These are phyloP conservation scores for Sthenelais limicola DNA, from an alignment of 2,888 invertebrate species.

Conservation along the genomic window DNA sequence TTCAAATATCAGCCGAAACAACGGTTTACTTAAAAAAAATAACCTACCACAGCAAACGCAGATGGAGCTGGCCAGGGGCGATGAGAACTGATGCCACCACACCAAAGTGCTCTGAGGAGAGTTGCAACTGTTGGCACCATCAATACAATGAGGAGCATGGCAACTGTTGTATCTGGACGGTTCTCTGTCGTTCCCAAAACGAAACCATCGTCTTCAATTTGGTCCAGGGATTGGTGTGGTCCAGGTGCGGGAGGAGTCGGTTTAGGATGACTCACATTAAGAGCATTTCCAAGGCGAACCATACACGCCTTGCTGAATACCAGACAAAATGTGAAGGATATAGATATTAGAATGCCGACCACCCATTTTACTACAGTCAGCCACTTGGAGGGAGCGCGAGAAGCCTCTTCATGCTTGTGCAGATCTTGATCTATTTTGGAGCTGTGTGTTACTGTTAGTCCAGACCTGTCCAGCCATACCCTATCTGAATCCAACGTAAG, in stretches of 20 bases:
- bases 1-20: no score
- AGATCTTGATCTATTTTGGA: slow-evolving; percentile 20
- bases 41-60: slow-evolving; percentile 53
- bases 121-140: slow-evolving; percentile 56
- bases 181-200: no score
- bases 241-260: neutral
- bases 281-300: slow-evolving; percentile 1
- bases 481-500: no score
- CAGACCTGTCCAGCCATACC: neutral
- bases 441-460: neutral
- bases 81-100: slow-evolving; percentile 52
- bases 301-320: slow-evolving; percentile 32
- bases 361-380: slow-evolving; percentile 22
- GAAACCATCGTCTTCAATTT: no score
- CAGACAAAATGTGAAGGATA: neutral
- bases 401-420: slow-evolving; percentile 25
- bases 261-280: neutral
- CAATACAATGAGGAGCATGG: slow-evolving; percentile 51
- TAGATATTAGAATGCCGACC: slow-evolving; percentile 5
- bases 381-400: slow-evolving; percentile 13
- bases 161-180: slow-evolving; percentile 45
- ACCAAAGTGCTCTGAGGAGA: slow-evolving; percentile 55
- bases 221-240: neutral
- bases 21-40: no score
- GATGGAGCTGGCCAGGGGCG: slow-evolving; percentile 57